phyloP scores from a whole-genome alignment of 2,797 vertebrate species.

The Sebastes iracundus region DNA sequence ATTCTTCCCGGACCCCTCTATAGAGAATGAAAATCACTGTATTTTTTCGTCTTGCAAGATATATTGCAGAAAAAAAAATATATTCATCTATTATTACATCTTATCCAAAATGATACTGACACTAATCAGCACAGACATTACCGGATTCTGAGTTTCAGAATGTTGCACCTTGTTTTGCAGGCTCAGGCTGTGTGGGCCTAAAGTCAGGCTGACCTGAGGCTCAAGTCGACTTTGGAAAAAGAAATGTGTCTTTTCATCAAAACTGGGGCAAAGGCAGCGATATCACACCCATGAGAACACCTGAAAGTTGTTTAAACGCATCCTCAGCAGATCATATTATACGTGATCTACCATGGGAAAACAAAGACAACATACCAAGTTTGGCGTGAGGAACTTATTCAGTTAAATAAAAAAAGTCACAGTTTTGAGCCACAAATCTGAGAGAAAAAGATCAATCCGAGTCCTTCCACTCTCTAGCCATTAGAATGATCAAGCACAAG shows the following conservation, averaged over 20 bases:
- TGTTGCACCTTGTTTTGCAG: background rate
- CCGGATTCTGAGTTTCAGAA: background rate
- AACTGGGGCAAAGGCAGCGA: background rate
- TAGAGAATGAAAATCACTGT: rapidly evolving
- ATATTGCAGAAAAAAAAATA: no score
- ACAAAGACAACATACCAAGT: background rate
- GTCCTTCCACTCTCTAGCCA: background rate
- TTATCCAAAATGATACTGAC: background rate
- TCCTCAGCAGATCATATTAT: background rate
- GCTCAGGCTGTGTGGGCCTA: background rate
- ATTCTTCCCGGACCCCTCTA: no score
- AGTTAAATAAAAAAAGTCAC: background rate
- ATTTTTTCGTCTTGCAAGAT: no score
- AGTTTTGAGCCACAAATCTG: background rate
- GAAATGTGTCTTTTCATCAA: background rate
- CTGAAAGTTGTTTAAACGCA: background rate
- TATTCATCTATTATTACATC: background rate
- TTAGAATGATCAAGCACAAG: constrained; percentile 18
- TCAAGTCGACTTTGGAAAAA: background rate
- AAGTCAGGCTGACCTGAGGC: background rate
- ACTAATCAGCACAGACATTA: background rate
- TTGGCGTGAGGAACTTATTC: background rate
- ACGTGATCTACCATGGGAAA: background rate
- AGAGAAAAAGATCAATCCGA: background rate
- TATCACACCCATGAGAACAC: background rate